Base-by-base conservation (phyloP, 2,888 invertebrate genomes). In the Amphipoea lucens region DNA sequence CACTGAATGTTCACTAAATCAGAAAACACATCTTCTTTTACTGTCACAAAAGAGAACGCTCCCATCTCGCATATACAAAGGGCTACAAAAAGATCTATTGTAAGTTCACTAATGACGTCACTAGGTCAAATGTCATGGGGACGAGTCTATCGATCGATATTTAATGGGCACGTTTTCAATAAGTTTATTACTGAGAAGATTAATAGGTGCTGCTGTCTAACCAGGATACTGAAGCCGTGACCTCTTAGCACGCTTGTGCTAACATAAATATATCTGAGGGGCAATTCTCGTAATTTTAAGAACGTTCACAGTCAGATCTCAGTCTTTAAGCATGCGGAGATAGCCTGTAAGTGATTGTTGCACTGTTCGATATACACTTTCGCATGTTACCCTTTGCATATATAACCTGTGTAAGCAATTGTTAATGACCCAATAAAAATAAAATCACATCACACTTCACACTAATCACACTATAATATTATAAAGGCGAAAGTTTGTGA, bases 161-260 rank as follows among this genome's bases (percentile, higher is more conserved):
- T 69, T 71, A 80, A 51, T 29, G 57, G 57, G 51, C 80, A 81
- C 85, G 85, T 65, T 83, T 84, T 54, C 68, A 65, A 45, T 78
- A 7, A 48, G 48, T 36, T 78, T 67, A 74, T 74, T 71, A 51
- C 40, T 51, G 20, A 74, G 62, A 42, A 74, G 62, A 42, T 77
- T 54, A 67, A 74, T 65, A 20, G n/a, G 23, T 40, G 6, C 4
- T 45, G 17, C 11, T 63, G 36, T 6, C 14, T 12, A 45, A 63
- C 57, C 54, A 70, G 84, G 79, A 82, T 79, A 48, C 60, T 36
- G 62, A 54, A 74, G 6, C 48, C 36, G 62, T 82, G 73, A 83
- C 54, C 70, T 68, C 29, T n/a, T 60, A 4, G 14, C 45, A 48
- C 51, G 57, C n/a, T 67, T 62, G 17, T 48, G 14, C 14, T 65